Evolutionary conservation across 1,140 invertebrate species (phyloP).

Genomic region (Plectus sambesii): DNA sequence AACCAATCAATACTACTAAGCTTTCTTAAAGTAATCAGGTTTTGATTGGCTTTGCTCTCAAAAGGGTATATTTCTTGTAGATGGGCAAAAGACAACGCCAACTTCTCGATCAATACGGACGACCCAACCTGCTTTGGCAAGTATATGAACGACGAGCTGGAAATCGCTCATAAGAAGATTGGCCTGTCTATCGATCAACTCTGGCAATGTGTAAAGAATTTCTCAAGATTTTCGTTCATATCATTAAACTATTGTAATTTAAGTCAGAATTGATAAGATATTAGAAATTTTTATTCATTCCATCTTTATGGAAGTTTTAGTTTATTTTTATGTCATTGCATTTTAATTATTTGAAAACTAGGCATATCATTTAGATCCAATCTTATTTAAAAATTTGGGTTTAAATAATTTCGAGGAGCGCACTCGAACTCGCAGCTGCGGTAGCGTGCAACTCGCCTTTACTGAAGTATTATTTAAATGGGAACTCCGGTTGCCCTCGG

Average conservation of each 20-base stretch:
- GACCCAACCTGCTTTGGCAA: constrained; percentile 54
- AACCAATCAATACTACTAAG: no score
- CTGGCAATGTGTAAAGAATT: constrained; percentile 49
- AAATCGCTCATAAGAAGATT: constrained; percentile 46
- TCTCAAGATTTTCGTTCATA: not conserved
- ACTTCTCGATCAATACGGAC: constrained; percentile 56
- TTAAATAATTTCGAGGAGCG: no score
- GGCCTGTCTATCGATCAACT: constrained; percentile 52
- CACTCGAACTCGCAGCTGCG: no score
- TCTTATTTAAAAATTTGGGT: no score
- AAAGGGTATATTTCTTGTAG: constrained; percentile 31
- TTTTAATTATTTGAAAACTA: no score
- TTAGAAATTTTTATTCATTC: not conserved
- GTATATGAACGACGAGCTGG: constrained; percentile 51
- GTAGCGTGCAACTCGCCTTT: no score
- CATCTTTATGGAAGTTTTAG: no score
- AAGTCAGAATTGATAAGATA: constrained; percentile 10
- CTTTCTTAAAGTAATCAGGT: not conserved
- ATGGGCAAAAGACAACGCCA: constrained; percentile 54
- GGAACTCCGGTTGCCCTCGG: no score
- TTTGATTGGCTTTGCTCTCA: not conserved
- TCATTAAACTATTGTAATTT: constrained; percentile 2
- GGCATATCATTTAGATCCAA: no score
- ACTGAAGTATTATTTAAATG: no score
- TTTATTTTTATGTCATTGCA: no score